A percentile compares a stretch with the other conserved stretches of the same genome.
Conservation (phyloP, 1,140 invertebrate species). For the Akabosia matsudoensis region DNA sequence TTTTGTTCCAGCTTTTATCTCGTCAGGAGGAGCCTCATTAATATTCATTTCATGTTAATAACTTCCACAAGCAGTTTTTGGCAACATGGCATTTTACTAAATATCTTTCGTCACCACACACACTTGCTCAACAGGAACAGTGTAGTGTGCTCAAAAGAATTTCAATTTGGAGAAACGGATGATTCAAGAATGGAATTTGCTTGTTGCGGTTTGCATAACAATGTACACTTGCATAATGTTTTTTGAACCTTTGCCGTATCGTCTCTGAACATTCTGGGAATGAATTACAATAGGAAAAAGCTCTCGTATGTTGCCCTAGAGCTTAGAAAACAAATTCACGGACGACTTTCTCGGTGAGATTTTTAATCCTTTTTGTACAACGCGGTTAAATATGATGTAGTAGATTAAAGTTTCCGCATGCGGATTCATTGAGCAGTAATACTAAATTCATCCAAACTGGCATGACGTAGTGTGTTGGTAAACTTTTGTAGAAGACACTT, state of each 20-base stretch:
- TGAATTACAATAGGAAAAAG: not conserved
- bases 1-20: not conserved
- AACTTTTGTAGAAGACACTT: too few relatives aligned
- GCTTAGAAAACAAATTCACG: too few relatives aligned
- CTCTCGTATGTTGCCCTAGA: not conserved
- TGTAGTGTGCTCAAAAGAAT: not conserved
- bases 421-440: too few relatives aligned
- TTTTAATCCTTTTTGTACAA: too few relatives aligned
- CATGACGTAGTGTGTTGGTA: too few relatives aligned
- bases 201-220: not conserved
- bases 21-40: constrained; percentile 22
- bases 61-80: constrained; percentile 18
- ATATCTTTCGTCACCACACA: constrained; percentile 6
- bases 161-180: not conserved
- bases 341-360: too few relatives aligned
- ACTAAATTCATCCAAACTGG: too few relatives aligned
- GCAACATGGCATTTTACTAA: not conserved
- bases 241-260: not conserved
- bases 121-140: too few relatives aligned
- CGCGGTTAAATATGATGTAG: too few relatives aligned
- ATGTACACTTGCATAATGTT: not conserved
- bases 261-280: not conserved
- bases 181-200: not conserved
- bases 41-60: constrained; percentile 44
- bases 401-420: too few relatives aligned